Conservation (phyloP, 2,113 vertebrate species). For the Enhydra lutris region DNA sequence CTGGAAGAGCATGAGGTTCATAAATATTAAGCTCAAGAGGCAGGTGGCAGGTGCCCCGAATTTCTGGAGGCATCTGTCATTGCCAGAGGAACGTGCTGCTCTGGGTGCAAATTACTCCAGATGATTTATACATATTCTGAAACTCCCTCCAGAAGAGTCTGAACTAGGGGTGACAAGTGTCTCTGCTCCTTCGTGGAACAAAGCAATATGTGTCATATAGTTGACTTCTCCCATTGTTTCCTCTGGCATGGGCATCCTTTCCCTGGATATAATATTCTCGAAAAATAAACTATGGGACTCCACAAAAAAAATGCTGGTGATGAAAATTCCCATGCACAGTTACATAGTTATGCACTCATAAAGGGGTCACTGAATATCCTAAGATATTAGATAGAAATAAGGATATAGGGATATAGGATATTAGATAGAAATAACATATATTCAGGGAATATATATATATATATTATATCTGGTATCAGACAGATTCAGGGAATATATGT, state of each 20-base stretch:
- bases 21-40: background rate
- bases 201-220: background rate
- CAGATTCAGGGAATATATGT: background rate
- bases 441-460: background rate
- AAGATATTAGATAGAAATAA: background rate
- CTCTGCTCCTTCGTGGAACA: background rate
- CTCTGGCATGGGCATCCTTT: background rate
- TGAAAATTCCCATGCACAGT: background rate
- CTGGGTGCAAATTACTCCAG: background rate
- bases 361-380: background rate
- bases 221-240: background rate
- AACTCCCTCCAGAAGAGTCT: background rate
- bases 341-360: background rate
- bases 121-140: slow-evolving; percentile 28
- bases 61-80: background rate
- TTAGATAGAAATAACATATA: too few relatives aligned
- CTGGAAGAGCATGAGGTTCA: background rate
- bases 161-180: background rate
- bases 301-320: background rate
- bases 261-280: background rate
- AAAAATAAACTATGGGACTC: background rate
- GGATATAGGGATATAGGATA: too few relatives aligned
- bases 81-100: background rate
- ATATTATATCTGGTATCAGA: background rate
- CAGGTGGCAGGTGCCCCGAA: background rate